These are phyloP conservation scores for Alces alces DNA, from an alignment of 2,113 vertebrate genomes.

Conservation along the genomic window DNA sequence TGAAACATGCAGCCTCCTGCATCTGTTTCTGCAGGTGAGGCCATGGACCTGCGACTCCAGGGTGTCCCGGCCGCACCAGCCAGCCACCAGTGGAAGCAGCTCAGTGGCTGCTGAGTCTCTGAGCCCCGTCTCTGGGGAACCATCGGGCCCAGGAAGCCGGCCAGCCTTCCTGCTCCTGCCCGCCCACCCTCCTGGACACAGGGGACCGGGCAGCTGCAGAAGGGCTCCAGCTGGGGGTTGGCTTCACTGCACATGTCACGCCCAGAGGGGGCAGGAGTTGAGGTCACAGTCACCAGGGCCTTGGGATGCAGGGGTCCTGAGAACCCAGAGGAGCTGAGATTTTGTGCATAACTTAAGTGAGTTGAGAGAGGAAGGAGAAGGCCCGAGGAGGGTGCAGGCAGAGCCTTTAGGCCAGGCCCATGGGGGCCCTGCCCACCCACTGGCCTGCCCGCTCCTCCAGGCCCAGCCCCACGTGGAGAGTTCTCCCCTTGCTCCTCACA, in stretches of 20 bases:
- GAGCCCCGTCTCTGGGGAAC: not conserved
- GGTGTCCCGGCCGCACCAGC: not conserved
- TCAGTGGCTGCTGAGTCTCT: accelerated
- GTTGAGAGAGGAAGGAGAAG: not conserved
- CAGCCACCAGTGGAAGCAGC: not conserved
- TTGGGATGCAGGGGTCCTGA: not conserved
- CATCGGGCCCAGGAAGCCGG: accelerated
- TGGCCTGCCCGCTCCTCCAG: not conserved
- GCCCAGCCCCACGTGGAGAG: not conserved
- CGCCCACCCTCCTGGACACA: accelerated
- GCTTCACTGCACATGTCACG: not conserved
- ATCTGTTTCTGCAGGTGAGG: accelerated
- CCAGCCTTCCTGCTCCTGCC: accelerated
- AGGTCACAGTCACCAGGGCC: too few species aligned
- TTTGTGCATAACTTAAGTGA: not conserved
- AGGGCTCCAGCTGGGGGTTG: not conserved
- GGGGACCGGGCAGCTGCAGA: accelerated
- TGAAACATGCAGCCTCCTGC: not conserved
- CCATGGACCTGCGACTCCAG: accelerated
- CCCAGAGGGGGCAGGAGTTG: not conserved
- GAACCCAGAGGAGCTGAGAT: too few species aligned
- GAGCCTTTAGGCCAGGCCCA: not conserved
- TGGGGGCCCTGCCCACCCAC: not conserved
- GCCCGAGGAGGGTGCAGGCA: not conserved
- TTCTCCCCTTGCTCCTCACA: not conserved